Base-by-base conservation (phyloP, 2,888 invertebrate species). In the Acronicta psi region DNA sequence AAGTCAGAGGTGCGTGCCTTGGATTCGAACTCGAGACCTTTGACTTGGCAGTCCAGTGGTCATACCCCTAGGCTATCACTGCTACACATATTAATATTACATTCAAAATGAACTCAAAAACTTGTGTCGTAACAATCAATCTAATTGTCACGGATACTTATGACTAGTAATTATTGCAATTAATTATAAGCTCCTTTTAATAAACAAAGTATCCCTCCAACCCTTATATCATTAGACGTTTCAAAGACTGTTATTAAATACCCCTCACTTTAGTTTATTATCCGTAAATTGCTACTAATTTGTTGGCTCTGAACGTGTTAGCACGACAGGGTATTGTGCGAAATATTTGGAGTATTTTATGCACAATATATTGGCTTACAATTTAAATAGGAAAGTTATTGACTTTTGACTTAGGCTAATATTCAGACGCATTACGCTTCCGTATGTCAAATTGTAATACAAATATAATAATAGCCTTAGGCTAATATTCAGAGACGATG, bases 191-290 rank as follows among this genome's bases (percentile, higher is more conserved):
- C 65, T 61, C 67, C 71, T 74, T 78, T 71, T 69, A 65, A 69
- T 69, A 79, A 73, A 65, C 69, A 70, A 66, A 67, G 72, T 67
- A 74, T 68, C 74, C 77, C 73, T 74, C 70, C 69, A 58, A 57
- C 69, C 71, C 61, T 64, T 72, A 70, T 65, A 69, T 78, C 73
- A 71, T 75, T 69, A 77, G 72, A 66, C 59, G 60, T 69, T 71
- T 77, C 67, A 65, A 77, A 77, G 60, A 72, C 77, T 69, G 75
- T 74, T 75, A 77, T 77, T 77, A 77, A n/a, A 65, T 68, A 73
- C 59, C 58, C 70, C 62, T 61, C 66, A 61, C 65, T 72, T 69
- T 73, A 72, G 77, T 74, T 77, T 77, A 77, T 77, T 77, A 75
- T 72, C 65, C 77, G 65, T 72, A 74, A 75, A 69, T 77, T 75